Conservation (phyloP, 2,113 vertebrate species). For the Bostrychus sinensis region DNA sequence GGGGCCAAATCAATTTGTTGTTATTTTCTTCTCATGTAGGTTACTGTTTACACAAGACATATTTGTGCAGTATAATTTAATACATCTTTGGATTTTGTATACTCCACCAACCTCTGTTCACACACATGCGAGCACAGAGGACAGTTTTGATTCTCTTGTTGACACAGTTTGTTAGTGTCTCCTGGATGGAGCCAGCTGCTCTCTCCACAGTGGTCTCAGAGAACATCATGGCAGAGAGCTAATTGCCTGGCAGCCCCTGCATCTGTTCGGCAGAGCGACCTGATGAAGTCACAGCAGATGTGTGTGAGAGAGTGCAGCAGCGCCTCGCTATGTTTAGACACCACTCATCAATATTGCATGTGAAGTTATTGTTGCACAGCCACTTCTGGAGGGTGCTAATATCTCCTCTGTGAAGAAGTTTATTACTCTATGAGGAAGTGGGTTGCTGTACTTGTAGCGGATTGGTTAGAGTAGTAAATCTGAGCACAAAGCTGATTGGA, state of each 20-base stretch:
- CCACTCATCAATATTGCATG: conserved; percentile 68
- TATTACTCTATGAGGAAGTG: conserved; percentile 70
- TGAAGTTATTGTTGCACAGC: conserved; percentile 59
- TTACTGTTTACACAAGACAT: no score
- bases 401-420: conserved; percentile 65
- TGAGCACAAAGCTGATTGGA: conserved; percentile 45
- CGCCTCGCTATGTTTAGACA: conserved; percentile 54
- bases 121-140: conserved; percentile 4
- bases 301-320: conserved; percentile 33
- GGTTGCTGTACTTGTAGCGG: conserved; percentile 17
- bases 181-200: conserved; percentile 75
- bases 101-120: neutral
- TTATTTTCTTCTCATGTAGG: no score
- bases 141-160: conserved; percentile 56
- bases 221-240: conserved; percentile 76
- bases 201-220: conserved; percentile 67
- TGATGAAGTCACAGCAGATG: conserved; percentile 79
- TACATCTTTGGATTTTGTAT: neutral
- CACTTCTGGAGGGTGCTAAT: conserved; percentile 50
- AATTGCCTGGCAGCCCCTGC: conserved; percentile 80
- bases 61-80: neutral
- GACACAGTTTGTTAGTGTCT: conserved; percentile 52
- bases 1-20: no score
- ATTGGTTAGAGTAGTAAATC: conserved; percentile 53
- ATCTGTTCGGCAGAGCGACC: conserved; percentile 76